Evolutionary conservation across 2,113 vertebrate species (phyloP), one percentile per base, ranked within the genome.

Genomic region (Arothron firmamentum): DNA sequence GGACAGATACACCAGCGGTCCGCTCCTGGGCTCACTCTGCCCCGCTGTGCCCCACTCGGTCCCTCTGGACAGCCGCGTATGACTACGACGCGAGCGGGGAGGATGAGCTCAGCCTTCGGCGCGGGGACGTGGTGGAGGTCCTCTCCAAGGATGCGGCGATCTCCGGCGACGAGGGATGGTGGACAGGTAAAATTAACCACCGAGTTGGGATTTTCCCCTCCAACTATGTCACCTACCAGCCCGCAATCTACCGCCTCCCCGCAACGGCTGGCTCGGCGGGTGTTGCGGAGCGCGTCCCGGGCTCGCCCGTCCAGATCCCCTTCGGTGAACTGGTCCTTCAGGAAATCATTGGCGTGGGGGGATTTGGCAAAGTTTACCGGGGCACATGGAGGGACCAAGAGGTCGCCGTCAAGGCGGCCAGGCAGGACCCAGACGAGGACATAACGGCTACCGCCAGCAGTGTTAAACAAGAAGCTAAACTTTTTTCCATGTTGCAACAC

Each of bases 341-440:
- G 83, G 96, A 98, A 85, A 93, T 98, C 69, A 96, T 97, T 34
- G 95, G 96, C 55, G 95, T 94, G 12, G 96, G 96, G 1, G 96
- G 96, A 31, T 97, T 98, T 70, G 95, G 96, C 2, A 95, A 98
- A 85, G 95, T 98, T 58, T 98, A 94, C 83, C 90, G 94, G 50
- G 95, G 95, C 57, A 93, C 91, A 45, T 97, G 94, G 95, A 90
- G 85, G 11, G 92, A 92, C 43, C 94, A 92, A 34, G 95, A 95
- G 83, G 93, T 98, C 47, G 96, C 95, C 2, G 94, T 98, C 77
- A 98, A 98, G 87, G 95, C 94, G 49, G 95, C 95, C 21, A 90
- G 96, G 16, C 92, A 94, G 52, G 94, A 96, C 82, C 94, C 93
- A 0, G 96, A 96, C 78, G 94, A 96, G 83, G 96, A 97, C 88